phyloP scores from a whole-genome alignment of 2,888 invertebrate genomes.

The Gortyna flavago region DNA sequence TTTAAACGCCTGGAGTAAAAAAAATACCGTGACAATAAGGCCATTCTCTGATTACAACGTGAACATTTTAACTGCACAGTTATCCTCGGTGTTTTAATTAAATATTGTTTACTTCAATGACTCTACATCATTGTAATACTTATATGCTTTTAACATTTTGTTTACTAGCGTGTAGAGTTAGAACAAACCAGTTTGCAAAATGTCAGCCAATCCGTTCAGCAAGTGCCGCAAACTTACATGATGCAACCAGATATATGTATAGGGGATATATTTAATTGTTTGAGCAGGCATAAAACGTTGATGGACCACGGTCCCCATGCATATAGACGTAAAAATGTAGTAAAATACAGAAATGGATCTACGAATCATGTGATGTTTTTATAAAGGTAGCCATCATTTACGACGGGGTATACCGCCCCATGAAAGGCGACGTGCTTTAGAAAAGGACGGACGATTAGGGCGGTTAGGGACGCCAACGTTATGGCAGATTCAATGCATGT shows the following conservation, averaged over 20 bases:
- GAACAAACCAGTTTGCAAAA: conserved; percentile 78
- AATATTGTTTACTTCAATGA: conserved; percentile 59
- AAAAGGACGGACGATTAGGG: conserved; percentile 69
- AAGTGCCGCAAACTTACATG: conserved; percentile 71
- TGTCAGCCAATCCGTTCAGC: conserved; percentile 73
- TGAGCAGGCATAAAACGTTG: conserved; percentile 58
- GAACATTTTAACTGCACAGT: conserved; percentile 45
- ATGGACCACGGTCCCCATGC: conserved; percentile 55
- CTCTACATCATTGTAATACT: conserved; percentile 53
- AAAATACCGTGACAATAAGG: conserved; percentile 27
- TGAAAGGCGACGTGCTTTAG: conserved; percentile 61
- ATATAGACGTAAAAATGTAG: conserved; percentile 66
- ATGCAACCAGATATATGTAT: conserved; percentile 70
- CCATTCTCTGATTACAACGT: conserved; percentile 32
- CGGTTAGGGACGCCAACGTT: conserved; percentile 62
- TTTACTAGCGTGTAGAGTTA: conserved; percentile 63
- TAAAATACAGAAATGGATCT: conserved; percentile 69
- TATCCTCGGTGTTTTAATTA: conserved; percentile 55
- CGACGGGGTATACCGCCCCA: conserved; percentile 70
- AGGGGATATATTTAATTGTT: conserved; percentile 67
- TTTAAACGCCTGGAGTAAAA: conserved; percentile 30
- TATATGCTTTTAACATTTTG: conserved; percentile 64
- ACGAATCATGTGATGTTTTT: conserved; percentile 73
- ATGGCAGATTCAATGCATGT: conserved; percentile 53
- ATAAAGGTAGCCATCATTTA: conserved; percentile 72